Percentiles rank a stretch among this genome's conserved stretches.
These are phyloP conservation scores for Dipodomys stephensi DNA, from an alignment of 2,113 vertebrate genomes.

Conservation along the genomic window DNA sequence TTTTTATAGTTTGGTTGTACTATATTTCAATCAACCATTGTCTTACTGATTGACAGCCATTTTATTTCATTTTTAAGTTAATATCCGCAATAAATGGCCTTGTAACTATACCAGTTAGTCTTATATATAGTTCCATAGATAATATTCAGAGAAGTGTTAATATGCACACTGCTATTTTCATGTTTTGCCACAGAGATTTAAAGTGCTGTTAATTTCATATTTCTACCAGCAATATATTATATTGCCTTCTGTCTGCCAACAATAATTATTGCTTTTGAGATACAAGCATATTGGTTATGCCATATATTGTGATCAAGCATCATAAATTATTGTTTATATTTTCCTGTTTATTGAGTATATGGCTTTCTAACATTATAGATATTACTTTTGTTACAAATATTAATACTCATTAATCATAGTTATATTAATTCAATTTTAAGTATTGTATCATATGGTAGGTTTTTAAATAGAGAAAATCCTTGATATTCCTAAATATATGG, in stretches of 20 bases:
- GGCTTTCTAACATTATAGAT: background rate
- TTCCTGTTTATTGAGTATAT: background rate
- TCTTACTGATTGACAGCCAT: background rate
- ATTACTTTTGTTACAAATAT: no score
- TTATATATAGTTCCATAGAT: background rate
- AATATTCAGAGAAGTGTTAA: background rate
- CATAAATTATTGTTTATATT: background rate
- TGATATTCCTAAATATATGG: no score
- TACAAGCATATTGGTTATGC: background rate
- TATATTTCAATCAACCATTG: background rate
- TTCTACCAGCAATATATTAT: background rate
- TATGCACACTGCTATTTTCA: background rate
- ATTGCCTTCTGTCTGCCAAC: background rate
- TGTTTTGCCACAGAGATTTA: background rate
- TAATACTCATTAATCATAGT: no score
- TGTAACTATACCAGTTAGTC: background rate
- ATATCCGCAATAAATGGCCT: background rate
- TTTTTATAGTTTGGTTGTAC: background rate
- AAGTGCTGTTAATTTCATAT: background rate
- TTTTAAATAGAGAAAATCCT: no score
- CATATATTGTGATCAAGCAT: conserved; percentile 10
- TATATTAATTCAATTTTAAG: no score
- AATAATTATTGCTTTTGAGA: background rate
- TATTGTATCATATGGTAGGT: no score
- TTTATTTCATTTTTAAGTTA: background rate